Evolutionary conservation across 92 coral and sea anemone species (phyloP).

Genomic region (Phenganax marumi): DNA sequence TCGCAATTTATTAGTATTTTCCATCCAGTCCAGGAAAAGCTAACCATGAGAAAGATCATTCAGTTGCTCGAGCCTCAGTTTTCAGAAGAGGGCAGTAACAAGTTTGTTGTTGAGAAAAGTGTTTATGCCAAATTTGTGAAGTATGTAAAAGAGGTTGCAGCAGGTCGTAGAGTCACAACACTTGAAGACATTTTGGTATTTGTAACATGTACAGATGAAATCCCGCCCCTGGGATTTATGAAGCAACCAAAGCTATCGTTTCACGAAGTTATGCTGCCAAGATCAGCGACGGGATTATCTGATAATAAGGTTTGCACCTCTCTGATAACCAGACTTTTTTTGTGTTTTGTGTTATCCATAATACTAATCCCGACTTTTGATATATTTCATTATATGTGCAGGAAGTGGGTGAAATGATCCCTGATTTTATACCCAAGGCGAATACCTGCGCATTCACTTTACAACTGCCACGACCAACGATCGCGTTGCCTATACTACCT

Average conservation of each 20-base stretch:
- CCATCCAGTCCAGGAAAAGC: background rate
- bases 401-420: slow-evolving; percentile 25
- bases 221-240: too few species aligned
- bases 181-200: too few species aligned
- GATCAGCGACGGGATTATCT: too few species aligned
- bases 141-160: slow-evolving; percentile 10
- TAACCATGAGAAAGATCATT: background rate
- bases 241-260: too few species aligned
- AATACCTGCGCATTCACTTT: slow-evolving; percentile 51
- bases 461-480: slow-evolving; percentile 43
- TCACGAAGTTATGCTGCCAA: too few species aligned
- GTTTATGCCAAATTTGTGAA: slow-evolving; percentile 1
- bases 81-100: slow-evolving; percentile 3
- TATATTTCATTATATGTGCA: background rate
- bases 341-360: too few species aligned
- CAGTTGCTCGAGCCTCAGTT: background rate
- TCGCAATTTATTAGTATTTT: background rate
- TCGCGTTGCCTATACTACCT: slow-evolving; percentile 25
- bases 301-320: too few species aligned
- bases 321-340: too few species aligned
- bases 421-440: slow-evolving; percentile 47
- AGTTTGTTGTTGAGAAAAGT: background rate
- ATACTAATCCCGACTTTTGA: background rate
- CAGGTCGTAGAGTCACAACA: slow-evolving; percentile 1
- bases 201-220: too few species aligned